Evolutionary conservation across 2,888 invertebrate species (phyloP).

Genomic region (Acholoe squamosa): DNA sequence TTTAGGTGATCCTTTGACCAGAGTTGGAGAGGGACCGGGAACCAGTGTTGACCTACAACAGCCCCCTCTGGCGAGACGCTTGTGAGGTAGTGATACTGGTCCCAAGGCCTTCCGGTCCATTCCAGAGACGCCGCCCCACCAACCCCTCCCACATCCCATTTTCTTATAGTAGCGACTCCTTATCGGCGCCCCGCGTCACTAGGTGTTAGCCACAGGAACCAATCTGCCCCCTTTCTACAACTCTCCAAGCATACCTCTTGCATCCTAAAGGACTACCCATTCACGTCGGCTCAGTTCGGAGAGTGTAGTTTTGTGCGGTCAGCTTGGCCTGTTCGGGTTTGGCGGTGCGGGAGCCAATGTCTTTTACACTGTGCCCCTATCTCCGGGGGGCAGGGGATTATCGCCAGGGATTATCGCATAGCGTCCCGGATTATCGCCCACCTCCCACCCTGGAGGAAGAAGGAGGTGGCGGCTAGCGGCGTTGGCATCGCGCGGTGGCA

Average conservation of each 20-base stretch:
- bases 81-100: not conserved
- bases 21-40: not conserved
- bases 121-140: not conserved
- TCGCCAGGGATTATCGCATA: not conserved
- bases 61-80: conserved; percentile 1
- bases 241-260: not conserved
- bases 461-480: not conserved
- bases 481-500: not conserved
- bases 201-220: conserved; percentile 15
- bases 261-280: not conserved
- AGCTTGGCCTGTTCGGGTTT: not conserved
- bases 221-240: not conserved
- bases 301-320: not conserved
- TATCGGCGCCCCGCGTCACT: not conserved
- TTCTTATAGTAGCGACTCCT: not conserved
- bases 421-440: conserved; percentile 1
- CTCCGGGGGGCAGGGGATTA: not conserved
- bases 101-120: not conserved
- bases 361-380: not conserved
- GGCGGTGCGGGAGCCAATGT: not conserved
- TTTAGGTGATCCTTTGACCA: conserved; percentile 5
- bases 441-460: not conserved
- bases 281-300: not conserved
- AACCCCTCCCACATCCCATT: not conserved
- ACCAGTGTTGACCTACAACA: not conserved